phyloP scores from a whole-genome alignment of 2,888 invertebrate genomes.

The Nebria salina region DNA sequence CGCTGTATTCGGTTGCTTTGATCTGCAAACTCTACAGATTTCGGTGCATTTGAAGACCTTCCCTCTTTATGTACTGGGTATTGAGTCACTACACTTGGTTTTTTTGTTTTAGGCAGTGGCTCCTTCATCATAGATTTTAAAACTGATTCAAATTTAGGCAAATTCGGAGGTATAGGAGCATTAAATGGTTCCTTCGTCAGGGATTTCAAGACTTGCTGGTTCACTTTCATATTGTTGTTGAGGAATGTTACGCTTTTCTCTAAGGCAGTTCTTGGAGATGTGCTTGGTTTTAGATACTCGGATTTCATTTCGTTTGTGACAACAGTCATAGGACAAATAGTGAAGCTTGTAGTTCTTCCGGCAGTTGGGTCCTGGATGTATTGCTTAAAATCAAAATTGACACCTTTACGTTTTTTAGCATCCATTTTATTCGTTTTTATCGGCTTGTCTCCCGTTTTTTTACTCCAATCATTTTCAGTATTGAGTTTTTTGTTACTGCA shows the following conservation, averaged over 20 bases:
- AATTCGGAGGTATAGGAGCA: too few species aligned
- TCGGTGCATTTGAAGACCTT: too few species aligned
- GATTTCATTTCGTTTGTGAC: neutral
- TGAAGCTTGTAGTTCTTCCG: neutral
- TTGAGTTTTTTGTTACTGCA: neutral
- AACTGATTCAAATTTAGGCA: too few species aligned
- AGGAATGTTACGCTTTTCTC: neutral
- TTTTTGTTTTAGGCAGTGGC: too few species aligned
- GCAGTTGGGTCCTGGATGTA: constrained; percentile 20
- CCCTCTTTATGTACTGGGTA: too few species aligned
- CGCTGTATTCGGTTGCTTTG: too few species aligned
- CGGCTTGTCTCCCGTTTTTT: neutral
- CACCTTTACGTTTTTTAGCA: neutral
- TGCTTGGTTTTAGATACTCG: neutral
- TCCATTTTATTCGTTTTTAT: neutral
- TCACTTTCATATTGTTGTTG: neutral
- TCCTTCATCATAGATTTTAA: too few species aligned
- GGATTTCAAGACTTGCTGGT: too few species aligned
- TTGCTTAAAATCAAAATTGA: constrained; percentile 32
- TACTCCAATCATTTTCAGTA: neutral
- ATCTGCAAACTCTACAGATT: too few species aligned
- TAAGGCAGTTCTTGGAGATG: neutral
- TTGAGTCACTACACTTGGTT: too few species aligned
- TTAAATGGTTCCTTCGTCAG: too few species aligned
- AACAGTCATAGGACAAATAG: neutral